These are phyloP conservation scores for Lophius piscatorius DNA, from an alignment of 2,113 vertebrate species.

Conservation along the genomic window DNA sequence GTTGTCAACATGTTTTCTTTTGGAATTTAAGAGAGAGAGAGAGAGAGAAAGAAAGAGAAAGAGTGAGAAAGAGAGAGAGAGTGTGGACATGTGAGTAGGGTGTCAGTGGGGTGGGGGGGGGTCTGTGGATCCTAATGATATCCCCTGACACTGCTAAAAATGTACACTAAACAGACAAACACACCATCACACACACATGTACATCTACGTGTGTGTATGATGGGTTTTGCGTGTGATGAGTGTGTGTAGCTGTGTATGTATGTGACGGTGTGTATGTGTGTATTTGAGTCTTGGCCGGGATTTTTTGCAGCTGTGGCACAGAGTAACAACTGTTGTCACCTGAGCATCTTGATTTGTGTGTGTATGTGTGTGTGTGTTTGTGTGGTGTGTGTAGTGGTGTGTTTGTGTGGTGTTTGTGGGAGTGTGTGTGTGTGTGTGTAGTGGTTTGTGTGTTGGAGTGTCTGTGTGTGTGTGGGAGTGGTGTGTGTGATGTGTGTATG, in stretches of 20 bases:
- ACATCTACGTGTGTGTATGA: background rate
- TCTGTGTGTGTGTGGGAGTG: background rate
- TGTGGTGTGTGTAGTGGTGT: background rate
- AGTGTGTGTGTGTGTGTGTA: constrained; percentile 4
- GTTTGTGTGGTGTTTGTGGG: constrained; percentile 7
- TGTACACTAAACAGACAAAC: too few species aligned
- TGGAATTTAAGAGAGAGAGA: too few species aligned
- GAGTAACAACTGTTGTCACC: constrained; percentile 51
- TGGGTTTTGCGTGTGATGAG: constrained; percentile 6
- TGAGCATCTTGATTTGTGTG: constrained; percentile 20
- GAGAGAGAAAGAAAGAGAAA: background rate
- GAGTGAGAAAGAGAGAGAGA: background rate
- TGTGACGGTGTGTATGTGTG: background rate
- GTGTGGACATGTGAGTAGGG: background rate
- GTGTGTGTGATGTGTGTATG: too few species aligned
- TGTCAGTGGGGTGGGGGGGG: background rate
- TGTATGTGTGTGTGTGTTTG: background rate
- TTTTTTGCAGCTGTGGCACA: constrained; percentile 37
- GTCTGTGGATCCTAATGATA: constrained; percentile 49
- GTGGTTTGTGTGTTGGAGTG: background rate
- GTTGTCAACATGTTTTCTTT: background rate
- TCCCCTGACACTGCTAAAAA: constrained; percentile 55
- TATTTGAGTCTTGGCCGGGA: constrained; percentile 9
- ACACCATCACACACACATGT: constrained; percentile 24
- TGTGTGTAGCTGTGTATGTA: constrained; percentile 1